Percentiles rank a stretch among this genome's conserved stretches.
These are phyloP conservation scores for Kudoa iwatai DNA, from an alignment of 30 jellyfish, hydroid and myxozoan species.

Conservation along the genomic window DNA sequence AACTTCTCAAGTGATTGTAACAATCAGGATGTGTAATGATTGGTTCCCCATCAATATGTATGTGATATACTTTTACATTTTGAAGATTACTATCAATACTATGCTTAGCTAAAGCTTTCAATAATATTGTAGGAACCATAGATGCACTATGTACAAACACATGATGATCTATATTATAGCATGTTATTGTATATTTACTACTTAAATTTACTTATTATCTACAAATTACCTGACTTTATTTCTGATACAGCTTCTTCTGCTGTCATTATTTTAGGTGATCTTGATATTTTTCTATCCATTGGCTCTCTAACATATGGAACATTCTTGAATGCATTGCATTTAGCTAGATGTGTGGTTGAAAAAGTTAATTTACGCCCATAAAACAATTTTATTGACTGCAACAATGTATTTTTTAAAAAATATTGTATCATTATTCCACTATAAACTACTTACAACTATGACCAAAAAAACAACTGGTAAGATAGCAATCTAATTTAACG, in stretches of 20 bases:
- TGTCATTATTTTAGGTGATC: constrained; percentile 16
- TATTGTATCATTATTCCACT: too few species aligned
- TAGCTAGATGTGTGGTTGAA: too few species aligned
- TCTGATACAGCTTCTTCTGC: constrained; percentile 15
- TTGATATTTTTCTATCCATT: too few species aligned
- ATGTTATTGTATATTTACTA: neutral
- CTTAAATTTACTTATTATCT: neutral
- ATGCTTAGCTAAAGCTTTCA: constrained; percentile 10
- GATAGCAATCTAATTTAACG: too few species aligned
- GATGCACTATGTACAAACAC: constrained; percentile 34
- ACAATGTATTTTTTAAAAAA: too few species aligned
- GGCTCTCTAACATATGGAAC: too few species aligned
- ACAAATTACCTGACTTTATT: constrained; percentile 12
- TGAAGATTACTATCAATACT: constrained; percentile 4
- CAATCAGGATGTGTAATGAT: neutral
- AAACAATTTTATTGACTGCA: too few species aligned
- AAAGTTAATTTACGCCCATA: too few species aligned
- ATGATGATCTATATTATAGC: constrained; percentile 5
- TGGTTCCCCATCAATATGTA: constrained; percentile 19
- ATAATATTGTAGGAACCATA: constrained; percentile 20
- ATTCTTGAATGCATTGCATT: too few species aligned
- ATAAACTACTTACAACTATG: too few species aligned
- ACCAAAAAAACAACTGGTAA: too few species aligned
- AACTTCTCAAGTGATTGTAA: constrained; percentile 12
- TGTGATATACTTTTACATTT: constrained; percentile 11